A percentile compares a stretch with the other conserved stretches of the same genome.
Conservation (phyloP, 2,797 vertebrate species). For the Acrocephalus scirpaceus region DNA sequence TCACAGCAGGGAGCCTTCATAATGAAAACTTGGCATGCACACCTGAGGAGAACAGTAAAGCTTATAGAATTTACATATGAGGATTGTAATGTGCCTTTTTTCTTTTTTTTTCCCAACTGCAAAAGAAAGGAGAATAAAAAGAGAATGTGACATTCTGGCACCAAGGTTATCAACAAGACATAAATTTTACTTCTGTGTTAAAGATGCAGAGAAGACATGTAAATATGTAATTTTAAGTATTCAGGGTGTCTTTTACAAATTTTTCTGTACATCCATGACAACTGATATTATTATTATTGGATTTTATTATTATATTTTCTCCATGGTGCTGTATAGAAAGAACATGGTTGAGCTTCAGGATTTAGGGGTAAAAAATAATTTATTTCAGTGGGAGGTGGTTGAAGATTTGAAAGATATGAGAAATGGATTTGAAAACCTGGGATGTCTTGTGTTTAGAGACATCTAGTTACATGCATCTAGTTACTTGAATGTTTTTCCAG, state of each 20-base stretch:
- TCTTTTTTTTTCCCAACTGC: neutral
- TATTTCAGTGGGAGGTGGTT: neutral
- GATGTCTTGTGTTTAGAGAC: neutral
- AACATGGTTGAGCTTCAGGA: neutral
- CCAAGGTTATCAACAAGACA: constrained; percentile 46
- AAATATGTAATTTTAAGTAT: constrained; percentile 40
- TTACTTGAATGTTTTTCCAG: neutral
- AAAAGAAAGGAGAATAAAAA: constrained; percentile 41
- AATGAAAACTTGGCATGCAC: constrained; percentile 74
- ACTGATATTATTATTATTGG: neutral
- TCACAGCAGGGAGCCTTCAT: constrained; percentile 69
- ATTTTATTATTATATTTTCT: constrained; percentile 16
- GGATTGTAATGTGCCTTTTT: neutral
- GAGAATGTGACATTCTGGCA: constrained; percentile 32
- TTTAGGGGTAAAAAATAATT: neutral
- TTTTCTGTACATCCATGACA: neutral
- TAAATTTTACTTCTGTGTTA: constrained; percentile 4
- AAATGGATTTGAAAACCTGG: neutral
- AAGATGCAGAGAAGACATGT: neutral
- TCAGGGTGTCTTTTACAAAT: neutral
- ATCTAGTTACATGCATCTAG: neutral
- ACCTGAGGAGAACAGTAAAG: constrained; percentile 73
- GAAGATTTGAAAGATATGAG: neutral
- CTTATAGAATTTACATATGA: constrained; percentile 71
- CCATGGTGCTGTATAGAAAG: neutral